A percentile compares a stretch with the other conserved stretches of the same genome.
Evolutionary conservation across 2,888 invertebrate species (phyloP).

Genomic region (Drosophila nr. medialis): DNA sequence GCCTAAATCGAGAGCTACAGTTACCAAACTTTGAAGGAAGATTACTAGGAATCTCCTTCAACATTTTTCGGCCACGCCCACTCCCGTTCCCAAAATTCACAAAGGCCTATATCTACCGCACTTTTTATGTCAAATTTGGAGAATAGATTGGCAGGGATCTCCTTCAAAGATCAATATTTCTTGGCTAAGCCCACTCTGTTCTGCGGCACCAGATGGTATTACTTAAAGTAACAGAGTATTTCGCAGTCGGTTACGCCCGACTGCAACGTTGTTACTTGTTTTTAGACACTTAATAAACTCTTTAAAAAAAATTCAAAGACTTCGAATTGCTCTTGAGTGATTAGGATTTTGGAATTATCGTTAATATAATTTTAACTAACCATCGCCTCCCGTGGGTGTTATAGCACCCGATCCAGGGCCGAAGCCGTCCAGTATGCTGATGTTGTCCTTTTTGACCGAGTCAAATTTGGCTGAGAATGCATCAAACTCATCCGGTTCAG

Average conservation of each 20-base stretch:
- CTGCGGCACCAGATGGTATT: neutral
- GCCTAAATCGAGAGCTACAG: neutral
- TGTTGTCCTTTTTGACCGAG: slow-evolving; percentile 85
- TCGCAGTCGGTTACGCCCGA: neutral
- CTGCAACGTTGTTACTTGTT: neutral
- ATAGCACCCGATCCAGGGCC: slow-evolving; percentile 82
- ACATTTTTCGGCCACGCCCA: neutral
- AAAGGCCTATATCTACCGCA: neutral
- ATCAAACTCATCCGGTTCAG: slow-evolving; percentile 90
- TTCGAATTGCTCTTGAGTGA: neutral
- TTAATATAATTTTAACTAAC: slow-evolving; percentile 61
- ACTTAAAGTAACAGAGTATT: neutral
- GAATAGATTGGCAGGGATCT: neutral
- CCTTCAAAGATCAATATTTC: neutral
- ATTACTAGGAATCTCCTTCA: neutral
- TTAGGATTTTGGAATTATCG: neutral
- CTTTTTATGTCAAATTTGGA: neutral
- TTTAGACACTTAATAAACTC: no score
- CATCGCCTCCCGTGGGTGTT: slow-evolving; percentile 82
- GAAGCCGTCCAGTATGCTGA: slow-evolving; percentile 83
- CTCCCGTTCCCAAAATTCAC: neutral
- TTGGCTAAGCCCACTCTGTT: neutral
- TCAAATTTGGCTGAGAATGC: slow-evolving; percentile 96
- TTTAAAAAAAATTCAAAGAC: neutral
- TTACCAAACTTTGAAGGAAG: neutral